Base-by-base conservation (phyloP, 2,113 vertebrate genomes). In the Madoqua kirkii region DNA sequence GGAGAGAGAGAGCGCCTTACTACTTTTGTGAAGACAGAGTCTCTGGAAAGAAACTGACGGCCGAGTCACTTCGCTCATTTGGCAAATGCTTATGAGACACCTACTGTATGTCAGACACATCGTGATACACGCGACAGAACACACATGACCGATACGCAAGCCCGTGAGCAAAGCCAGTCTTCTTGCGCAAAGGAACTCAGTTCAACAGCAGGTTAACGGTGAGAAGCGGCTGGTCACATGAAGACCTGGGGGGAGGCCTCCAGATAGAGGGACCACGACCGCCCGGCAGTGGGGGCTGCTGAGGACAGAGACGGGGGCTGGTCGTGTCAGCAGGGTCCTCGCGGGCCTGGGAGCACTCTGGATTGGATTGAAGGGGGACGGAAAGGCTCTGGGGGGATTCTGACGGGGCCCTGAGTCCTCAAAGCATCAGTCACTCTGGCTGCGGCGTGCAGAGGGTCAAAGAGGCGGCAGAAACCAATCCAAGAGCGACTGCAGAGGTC, bases 1-100 rank as follows among this genome's bases (percentile, higher is more conserved):
- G 97, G 48, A 52, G 36, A 19, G 3, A 91, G 23, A 82, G 54
- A 29, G 48, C 27, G 57, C 48, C 14, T 97, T 86, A 97, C 14
- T 52, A 71, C 5, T n/a, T 94, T 52, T 27, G 33, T 3, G 16
- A 91, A 9, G 17, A 79, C 21, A 45, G 21, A 50, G 25, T 78
- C 62, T 31, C 29, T 8, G 54, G 33, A 89, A 83, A 79, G 25
- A 36, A 76, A 95, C 1, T 10, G 2, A 60, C 23, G 17, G 83
- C 19, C 2, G 16, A 82, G 62, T 21, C 31, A 64, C 64, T 83
- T 60, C 11, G 16, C 29, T 96, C 83, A 89, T 79, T 95, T n/a
- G 55, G 29, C 55, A 89, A 94, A 48, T 23, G 16, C 27, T 93
- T 87, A 89, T 19, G 45, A 71, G 82, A 89, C 57, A 90, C 11